phyloP scores from a whole-genome alignment of 2,113 vertebrate species.

The Aplodontia rufa region DNA sequence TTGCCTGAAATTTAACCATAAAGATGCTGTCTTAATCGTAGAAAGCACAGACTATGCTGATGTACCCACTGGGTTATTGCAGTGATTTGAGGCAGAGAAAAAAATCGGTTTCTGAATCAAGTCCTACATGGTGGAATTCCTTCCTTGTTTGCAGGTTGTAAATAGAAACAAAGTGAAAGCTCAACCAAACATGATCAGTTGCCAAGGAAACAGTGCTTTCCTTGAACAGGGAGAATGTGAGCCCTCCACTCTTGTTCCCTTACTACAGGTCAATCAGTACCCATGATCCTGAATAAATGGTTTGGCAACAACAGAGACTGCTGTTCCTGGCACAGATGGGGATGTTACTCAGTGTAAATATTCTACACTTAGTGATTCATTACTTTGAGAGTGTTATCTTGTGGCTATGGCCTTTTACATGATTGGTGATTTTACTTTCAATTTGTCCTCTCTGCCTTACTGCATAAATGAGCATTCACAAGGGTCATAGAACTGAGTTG shows the following conservation, averaged over 20 bases:
- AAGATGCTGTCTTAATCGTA: slow-evolving; percentile 68
- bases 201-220: neutral
- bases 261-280: neutral
- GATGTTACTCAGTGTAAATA: neutral
- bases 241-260: neutral
- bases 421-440: neutral
- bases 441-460: rapidly evolving
- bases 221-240: neutral
- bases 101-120: slow-evolving; percentile 71
- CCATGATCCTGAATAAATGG: neutral
- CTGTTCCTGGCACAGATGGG: neutral
- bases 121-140: slow-evolving; percentile 34
- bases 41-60: slow-evolving; percentile 46
- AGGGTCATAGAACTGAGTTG: neutral
- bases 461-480: neutral
- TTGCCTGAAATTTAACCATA: slow-evolving; percentile 40
- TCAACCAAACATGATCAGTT: neutral
- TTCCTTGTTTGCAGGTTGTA: neutral
- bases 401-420: neutral
- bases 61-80: slow-evolving; percentile 43
- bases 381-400: neutral
- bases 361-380: neutral
- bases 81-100: neutral
- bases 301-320: neutral
- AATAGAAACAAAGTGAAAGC: neutral